These are phyloP conservation scores for Muscicapa comitata DNA, from an alignment of 2,797 vertebrate genomes.

Conservation along the genomic window DNA sequence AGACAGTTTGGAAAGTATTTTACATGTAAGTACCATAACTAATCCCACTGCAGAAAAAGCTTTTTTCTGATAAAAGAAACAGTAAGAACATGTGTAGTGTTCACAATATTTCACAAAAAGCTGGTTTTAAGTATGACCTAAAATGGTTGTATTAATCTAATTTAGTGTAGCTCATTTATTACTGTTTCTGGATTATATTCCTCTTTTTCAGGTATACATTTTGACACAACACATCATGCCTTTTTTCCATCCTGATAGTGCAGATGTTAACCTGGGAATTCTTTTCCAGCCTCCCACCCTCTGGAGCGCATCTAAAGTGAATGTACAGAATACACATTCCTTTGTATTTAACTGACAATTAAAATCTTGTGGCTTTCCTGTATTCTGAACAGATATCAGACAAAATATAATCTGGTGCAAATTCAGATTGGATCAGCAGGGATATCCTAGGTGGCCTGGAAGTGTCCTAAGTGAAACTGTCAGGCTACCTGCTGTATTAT, in stretches of 20 bases:
- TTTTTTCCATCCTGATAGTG: neutral
- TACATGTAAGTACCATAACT: neutral
- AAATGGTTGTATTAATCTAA: neutral
- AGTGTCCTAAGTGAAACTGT: neutral
- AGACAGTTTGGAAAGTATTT: neutral
- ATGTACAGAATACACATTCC: accelerated
- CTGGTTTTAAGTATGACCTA: neutral
- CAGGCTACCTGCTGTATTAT: neutral
- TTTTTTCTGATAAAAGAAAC: neutral
- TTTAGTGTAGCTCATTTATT: neutral
- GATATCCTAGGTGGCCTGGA: neutral
- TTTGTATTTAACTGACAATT: neutral
- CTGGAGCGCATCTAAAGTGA: neutral
- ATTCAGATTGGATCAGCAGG: neutral
- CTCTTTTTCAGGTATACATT: neutral
- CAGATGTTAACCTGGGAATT: neutral
- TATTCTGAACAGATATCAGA: neutral
- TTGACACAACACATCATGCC: neutral
- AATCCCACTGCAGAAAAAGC: neutral
- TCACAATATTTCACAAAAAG: neutral
- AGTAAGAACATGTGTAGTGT: neutral
- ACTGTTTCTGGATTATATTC: neutral
- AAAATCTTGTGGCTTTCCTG: neutral
- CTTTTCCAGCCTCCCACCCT: neutral
- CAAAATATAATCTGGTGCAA: neutral